Base-by-base conservation (phyloP, 1,140 invertebrate species). In the Meloidogyne hapla region DNA sequence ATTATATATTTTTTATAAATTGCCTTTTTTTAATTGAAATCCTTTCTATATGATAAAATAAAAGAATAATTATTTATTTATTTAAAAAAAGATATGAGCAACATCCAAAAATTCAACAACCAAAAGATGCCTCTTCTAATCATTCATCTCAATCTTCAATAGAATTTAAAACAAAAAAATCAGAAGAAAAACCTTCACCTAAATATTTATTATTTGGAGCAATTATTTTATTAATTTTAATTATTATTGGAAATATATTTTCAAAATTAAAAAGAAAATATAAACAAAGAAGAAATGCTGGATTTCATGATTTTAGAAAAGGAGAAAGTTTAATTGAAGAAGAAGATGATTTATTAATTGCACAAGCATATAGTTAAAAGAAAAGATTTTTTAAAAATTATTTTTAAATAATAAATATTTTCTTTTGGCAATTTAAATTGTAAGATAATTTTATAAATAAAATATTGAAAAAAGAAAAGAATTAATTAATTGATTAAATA, bases 251-350 rank as follows among this genome's bases (percentile, higher is more conserved):
- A 23, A 48, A 79, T 28, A 40, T 64, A 12, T 15, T 80, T 33
- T 42, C 78, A 40, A 79, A 67, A 75, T 21, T 61, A 64, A 73
- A 21, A 23, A 61, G 23, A 12, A 38, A 68, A 13, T 40, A 63
- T 8, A 77, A 40, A 42, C 62, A 63, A 65, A 68, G 33, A 26
- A 56, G 76, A 12, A 40, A 38, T 25, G n/a, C 45, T 15, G 23
- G 21, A 38, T 25, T 69, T 21, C 69, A 78, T 25, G 78, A 63
- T 33, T 79, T 81, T 70, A 69, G 78, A 45, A 79, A 79, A 28
- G 78, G 78, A 18, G 79, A 79, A 68, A 75, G 68, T n/a, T 48
- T 79, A 21, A 79, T 81, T 40, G 79, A 80, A 10, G 79, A 80
- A 42, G 79, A 80, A 75, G 79, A 80, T 68, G 79, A 80, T 56